phyloP scores from a whole-genome alignment of 1,140 invertebrate genomes.

The Pristionchus pacificus region DNA sequence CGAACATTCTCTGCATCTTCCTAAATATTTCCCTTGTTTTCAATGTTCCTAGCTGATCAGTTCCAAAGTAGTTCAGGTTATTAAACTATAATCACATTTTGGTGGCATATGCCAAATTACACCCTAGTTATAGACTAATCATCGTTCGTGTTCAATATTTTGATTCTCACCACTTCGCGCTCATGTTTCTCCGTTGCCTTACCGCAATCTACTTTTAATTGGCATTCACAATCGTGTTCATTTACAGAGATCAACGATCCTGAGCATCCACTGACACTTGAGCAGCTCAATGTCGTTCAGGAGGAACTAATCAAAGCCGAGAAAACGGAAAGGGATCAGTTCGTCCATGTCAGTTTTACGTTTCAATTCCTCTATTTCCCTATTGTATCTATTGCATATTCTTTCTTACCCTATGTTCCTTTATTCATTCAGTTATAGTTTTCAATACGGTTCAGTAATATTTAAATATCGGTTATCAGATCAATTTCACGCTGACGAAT shows the following conservation, averaged over 20 bases:
- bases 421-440: slow-evolving; percentile 1
- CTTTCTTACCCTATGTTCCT: background rate
- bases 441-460: background rate
- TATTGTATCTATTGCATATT: slow-evolving; percentile 39
- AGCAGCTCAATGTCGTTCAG: slow-evolving; percentile 89
- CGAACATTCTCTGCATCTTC: no score
- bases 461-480: slow-evolving; percentile 23
- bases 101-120: no score
- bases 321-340: slow-evolving; percentile 35
- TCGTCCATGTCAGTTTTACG: slow-evolving; percentile 21
- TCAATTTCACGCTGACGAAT: slow-evolving; percentile 89
- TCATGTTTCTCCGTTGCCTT: no score
- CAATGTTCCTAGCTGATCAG: no score
- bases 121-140: no score
- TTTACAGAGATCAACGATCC: slow-evolving; percentile 98
- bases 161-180: no score
- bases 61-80: no score
- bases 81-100: no score
- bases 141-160: no score
- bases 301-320: slow-evolving; percentile 72
- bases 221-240: no score
- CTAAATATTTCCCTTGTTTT: no score
- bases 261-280: slow-evolving; percentile 91
- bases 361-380: slow-evolving; percentile 14
- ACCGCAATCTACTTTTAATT: no score